phyloP scores from a whole-genome alignment of 2,797 vertebrate genomes.

The Oryzias dopingdopingensis region DNA sequence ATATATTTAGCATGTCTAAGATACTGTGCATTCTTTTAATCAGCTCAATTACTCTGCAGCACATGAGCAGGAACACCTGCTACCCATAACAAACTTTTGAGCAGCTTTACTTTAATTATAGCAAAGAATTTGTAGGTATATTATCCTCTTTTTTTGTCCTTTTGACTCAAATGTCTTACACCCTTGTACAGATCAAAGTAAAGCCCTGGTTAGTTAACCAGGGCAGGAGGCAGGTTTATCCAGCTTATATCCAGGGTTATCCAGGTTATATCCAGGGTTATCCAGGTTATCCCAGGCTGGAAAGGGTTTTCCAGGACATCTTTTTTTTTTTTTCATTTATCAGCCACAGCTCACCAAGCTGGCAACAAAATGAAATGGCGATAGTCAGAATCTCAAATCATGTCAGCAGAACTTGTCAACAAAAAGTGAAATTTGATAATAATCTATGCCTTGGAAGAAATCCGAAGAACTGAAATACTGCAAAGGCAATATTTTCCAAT shows the following conservation, averaged over 20 bases:
- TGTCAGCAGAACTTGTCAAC: constrained; percentile 5
- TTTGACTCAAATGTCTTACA: constrained; percentile 27
- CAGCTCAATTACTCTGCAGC: constrained; percentile 43
- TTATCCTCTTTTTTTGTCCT: not conserved
- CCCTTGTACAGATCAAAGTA: constrained; percentile 23
- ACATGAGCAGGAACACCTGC: constrained; percentile 40
- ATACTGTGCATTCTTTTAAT: constrained; percentile 32
- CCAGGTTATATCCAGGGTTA: too few species aligned
- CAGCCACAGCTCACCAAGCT: constrained; percentile 13
- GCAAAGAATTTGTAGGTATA: too few species aligned
- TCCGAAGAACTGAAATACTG: too few species aligned
- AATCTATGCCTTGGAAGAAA: not conserved
- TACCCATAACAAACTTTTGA: constrained; percentile 28
- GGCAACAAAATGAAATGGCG: constrained; percentile 10
- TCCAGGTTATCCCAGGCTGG: too few species aligned
- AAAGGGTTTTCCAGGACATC: too few species aligned
- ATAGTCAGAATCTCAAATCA: constrained; percentile 4
- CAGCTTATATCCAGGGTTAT: too few species aligned
- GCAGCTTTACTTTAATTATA: too few species aligned
- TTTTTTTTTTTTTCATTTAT: constrained; percentile 14
- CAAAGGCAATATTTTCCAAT: too few species aligned
- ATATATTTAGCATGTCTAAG: constrained; percentile 8
- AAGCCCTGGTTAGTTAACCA: constrained; percentile 2
- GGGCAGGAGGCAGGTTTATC: too few species aligned
- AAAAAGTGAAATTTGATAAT: constrained; percentile 16